A percentile compares a stretch with the other conserved stretches of the same genome.
These are phyloP conservation scores for Lycodopsis pacificus DNA, from an alignment of 2,797 vertebrate genomes.

Conservation along the genomic window DNA sequence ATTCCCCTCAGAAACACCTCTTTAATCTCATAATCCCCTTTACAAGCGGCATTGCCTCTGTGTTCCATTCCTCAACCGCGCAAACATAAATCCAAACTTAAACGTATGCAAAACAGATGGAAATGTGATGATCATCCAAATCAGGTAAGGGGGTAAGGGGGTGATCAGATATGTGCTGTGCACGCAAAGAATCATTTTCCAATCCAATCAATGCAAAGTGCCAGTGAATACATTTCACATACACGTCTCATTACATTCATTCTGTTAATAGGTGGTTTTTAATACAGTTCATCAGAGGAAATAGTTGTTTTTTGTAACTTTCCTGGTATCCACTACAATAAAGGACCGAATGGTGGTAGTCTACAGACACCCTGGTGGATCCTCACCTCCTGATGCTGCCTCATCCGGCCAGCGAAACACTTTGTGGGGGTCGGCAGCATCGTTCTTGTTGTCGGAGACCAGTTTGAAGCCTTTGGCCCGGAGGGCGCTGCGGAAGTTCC, in stretches of 20 bases:
- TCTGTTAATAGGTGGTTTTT: not conserved
- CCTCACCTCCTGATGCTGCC: constrained; percentile 66
- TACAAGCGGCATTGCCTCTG: constrained; percentile 3
- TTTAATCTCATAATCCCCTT: constrained; percentile 32
- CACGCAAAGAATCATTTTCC: not conserved
- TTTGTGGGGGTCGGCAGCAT: constrained; percentile 87
- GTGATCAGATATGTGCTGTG: not conserved
- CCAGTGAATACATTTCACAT: not conserved
- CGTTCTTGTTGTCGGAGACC: constrained; percentile 83
- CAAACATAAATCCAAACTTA: not conserved
- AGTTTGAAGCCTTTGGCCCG: constrained; percentile 84
- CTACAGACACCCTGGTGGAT: not conserved
- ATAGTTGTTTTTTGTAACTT: not conserved
- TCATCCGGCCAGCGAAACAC: constrained; percentile 81
- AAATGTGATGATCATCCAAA: not conserved
- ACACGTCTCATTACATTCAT: not conserved
- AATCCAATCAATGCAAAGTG: not conserved
- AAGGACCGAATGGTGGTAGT: constrained; percentile 7
- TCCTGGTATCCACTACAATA: not conserved
- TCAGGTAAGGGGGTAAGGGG: too few relatives aligned
- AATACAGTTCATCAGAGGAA: not conserved
- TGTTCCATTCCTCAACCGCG: constrained; percentile 4
- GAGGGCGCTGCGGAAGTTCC: constrained; percentile 92
- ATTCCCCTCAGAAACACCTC: constrained; percentile 18
- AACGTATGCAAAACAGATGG: not conserved